Conservation (phyloP, 2,797 vertebrate species). For the Peromyscus aztecus region DNA sequence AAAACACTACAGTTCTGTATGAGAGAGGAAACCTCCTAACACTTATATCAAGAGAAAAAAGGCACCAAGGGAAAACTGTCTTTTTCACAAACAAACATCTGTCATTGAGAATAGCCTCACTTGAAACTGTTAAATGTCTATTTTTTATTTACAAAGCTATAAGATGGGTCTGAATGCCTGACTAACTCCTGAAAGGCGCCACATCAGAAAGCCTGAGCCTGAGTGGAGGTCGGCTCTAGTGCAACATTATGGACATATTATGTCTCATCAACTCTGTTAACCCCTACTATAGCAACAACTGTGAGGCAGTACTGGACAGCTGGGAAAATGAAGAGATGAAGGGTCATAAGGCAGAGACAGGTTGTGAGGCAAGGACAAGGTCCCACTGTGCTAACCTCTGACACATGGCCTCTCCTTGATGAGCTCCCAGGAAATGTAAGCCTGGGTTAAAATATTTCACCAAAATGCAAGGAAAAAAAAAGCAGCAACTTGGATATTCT, state of each 20-base stretch:
- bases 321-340: background rate
- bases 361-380: background rate
- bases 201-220: background rate
- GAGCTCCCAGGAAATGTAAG: background rate
- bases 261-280: background rate
- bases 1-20: background rate
- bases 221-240: background rate
- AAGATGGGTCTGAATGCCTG: background rate
- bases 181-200: background rate
- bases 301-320: too few relatives aligned
- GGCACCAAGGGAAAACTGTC: background rate
- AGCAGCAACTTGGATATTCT: constrained; percentile 11
- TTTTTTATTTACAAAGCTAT: background rate
- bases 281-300: background rate
- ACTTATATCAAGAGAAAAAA: background rate
- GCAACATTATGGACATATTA: background rate
- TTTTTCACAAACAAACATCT: constrained; percentile 30
- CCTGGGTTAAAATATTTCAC: background rate
- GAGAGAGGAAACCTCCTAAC: constrained; percentile 13
- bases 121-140: background rate
- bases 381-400: background rate
- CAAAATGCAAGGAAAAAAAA: constrained; percentile 7
- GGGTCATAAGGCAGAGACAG: background rate
- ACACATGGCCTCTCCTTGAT: background rate
- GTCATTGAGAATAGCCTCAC: background rate